A percentile compares a stretch with the other conserved stretches of the same genome.
Evolutionary conservation across 2,888 invertebrate genomes (phyloP).

Genomic region (Drosophila kanekoi): DNA sequence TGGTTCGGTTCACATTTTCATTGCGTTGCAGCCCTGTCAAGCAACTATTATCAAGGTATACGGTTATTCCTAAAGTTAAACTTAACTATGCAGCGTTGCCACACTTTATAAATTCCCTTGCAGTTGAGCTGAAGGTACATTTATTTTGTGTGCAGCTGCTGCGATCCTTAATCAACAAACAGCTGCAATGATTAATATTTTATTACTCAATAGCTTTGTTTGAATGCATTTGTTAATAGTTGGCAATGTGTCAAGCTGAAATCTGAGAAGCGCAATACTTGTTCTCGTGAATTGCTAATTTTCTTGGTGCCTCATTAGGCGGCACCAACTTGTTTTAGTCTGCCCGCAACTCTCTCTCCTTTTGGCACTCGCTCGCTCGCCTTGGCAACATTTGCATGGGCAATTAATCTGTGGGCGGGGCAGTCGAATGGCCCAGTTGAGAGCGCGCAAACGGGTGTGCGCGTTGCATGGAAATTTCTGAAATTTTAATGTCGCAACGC

Average conservation of each 20-base stretch:
- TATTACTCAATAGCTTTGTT: background rate
- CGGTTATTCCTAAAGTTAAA: background rate
- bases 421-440: conserved; percentile 43
- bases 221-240: background rate
- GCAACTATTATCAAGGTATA: background rate
- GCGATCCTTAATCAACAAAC: background rate
- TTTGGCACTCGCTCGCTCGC: background rate
- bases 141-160: background rate
- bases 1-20: no score
- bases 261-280: conserved; percentile 5
- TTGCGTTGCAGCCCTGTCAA: no score
- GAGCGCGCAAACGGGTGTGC: conserved; percentile 26
- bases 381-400: conserved; percentile 68
- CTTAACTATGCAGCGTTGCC: conserved; percentile 1
- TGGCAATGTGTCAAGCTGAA: conserved; percentile 1
- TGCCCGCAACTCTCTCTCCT: background rate
- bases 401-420: conserved; percentile 65
- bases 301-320: conserved; percentile 37
- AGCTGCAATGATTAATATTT: background rate
- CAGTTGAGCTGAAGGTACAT: background rate
- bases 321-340: conserved; percentile 22
- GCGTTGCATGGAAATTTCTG: conserved; percentile 49
- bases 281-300: conserved; percentile 22
- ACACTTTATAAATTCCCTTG: background rate
- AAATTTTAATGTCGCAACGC: conserved; percentile 71